Percentiles rank a stretch among this genome's conserved stretches.
Evolutionary conservation across 1,140 invertebrate genomes (phyloP).

Genomic region (Muscidifurax raptorellus): DNA sequence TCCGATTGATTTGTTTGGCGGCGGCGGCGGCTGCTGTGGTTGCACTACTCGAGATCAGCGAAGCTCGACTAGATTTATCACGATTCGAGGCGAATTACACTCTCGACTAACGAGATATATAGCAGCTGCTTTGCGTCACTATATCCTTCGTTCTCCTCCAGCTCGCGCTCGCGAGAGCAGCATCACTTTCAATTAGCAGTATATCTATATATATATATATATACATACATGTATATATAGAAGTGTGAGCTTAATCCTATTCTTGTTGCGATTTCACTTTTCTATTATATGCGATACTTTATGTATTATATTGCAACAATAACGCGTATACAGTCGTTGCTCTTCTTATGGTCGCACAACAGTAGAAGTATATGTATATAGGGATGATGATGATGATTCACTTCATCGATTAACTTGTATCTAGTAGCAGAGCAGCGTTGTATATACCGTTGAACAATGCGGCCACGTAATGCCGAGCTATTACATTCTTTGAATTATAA

Average conservation of each 20-base stretch:
- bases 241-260: too few relatives aligned
- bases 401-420: not conserved
- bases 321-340: too few relatives aligned
- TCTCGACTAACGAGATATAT: conserved; percentile 19
- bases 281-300: too few relatives aligned
- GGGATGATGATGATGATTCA: not conserved
- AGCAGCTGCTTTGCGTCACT: not conserved
- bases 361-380: not conserved
- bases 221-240: too few relatives aligned
- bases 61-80: conserved; percentile 1
- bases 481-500: not conserved
- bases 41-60: conserved; percentile 7
- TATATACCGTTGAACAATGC: conserved; percentile 4
- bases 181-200: not conserved
- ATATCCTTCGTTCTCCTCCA: not conserved
- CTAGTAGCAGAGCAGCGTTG: not conserved
- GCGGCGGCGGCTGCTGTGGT: too few relatives aligned
- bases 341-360: too few relatives aligned
- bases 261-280: too few relatives aligned
- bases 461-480: not conserved
- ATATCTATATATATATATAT: too few relatives aligned
- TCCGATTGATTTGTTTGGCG: conserved; percentile 28
- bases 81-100: conserved; percentile 4
- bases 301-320: too few relatives aligned
- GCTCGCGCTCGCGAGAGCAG: not conserved